Base-by-base conservation (phyloP, 2,888 invertebrate genomes). In the Timandra comae region DNA sequence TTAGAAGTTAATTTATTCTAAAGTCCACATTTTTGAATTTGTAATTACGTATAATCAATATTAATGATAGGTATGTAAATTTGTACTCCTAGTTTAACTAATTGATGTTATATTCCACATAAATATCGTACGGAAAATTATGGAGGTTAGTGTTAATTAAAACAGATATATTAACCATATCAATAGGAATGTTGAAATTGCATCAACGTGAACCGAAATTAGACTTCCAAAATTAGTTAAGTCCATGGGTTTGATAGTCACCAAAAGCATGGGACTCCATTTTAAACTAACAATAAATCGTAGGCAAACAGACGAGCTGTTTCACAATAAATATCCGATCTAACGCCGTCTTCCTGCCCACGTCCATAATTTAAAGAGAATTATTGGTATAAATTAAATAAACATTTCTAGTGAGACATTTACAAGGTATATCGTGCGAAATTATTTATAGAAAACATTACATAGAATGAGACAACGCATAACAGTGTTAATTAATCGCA, bases 371-470 rank as follows among this genome's bases (percentile, higher is more conserved):
- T 82, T 74, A 77, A 62, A 46, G 63, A 72, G 75, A 82, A 67
- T 76, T 79, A 81, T 80, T 70, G 65, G 74, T 72, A 78, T 80
- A 75, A 75, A 82, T 78, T 75, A 80, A 80, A 81, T 78, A 81
- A 81, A 81, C 76, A 80, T 75, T 61, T 80, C 79, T 73, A 73
- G 62, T 65, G 61, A 57, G 76, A 75, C 77, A 54, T 72, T 75
- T 70, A 76, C 67, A 73, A 71, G 66, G 66, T 69, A 76, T 72
- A 65, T 63, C 52, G 67, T 65, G 75, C 77, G 49, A 78, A 73
- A 70, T 71, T 72, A 75, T 71, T 63, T 63, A 63, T 64, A 65
- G 69, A 66, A 24, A 24, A 52, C 16, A 1, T 16, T 16, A 16
- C 1, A 16, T n/a, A n/a, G n/a, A n/a, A n/a, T n/a, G n/a, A 16